Base-by-base conservation (phyloP, 2,797 vertebrate species). In the Tolypeutes matacus region DNA sequence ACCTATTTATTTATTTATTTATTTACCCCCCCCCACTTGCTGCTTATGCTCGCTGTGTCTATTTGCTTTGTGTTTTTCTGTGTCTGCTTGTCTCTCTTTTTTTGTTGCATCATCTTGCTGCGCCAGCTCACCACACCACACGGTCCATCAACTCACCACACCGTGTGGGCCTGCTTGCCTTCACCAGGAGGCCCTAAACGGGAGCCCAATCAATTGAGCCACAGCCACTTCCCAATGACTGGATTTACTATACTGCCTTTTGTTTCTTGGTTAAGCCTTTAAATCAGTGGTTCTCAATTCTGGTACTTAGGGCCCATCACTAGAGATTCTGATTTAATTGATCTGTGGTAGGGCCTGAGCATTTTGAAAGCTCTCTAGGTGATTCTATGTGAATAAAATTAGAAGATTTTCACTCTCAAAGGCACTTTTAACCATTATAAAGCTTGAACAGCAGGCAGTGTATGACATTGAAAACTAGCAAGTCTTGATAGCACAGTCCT, bases 301-400 rank as follows among this genome's bases (percentile, higher is more conserved):
- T 75, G 81, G n/a, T 58, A n/a, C 46, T 29, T 3, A 13, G 11
- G 46, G 56, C 12, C 23, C 20, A 86, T 39, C 62, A 94, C 34
- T 42, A 76, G 89, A 88, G 51, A 92, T n/a, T 67, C 77, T 70
- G 39, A 72, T 17, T 93, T 82, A 90, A 87, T 5, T 73, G 64
- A 62, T 53, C 31, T 49, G 25, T 27, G 14, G n/a, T 13, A 77
- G 60, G 23, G n/a, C 4, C 76, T 20, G 60, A 34, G 42, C 25
- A 46, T 49, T 49, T 53, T 80, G 2, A 70, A 94, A 89, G 49
- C 17, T 36, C 20, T 49, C 39, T 39, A 60, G 34, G n/a, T 69
- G 65, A 88, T 82, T 65, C 29, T 76, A 62, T 2, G 31, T 70
- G 21, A 94, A 77, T 72, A 86, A 77, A 82, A 67, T 62, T 10